Base-by-base conservation (phyloP, 2,797 vertebrate genomes). In the Malacoraja senta region DNA sequence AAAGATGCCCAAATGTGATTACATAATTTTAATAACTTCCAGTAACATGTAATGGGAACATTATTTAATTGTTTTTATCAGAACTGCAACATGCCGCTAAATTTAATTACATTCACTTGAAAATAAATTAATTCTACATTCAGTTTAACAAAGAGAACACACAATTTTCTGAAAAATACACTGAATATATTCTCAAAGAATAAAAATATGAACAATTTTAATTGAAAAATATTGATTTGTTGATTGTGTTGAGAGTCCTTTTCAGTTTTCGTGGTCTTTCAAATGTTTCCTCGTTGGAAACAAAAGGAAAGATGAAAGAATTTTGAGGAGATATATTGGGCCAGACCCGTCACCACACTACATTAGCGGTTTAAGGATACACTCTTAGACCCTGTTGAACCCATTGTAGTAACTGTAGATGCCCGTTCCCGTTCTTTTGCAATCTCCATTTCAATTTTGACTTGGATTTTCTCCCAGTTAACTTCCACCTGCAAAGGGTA, bases 391-490 rank as follows among this genome's bases (percentile, higher is more conserved):
- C 68, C 90, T 29, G 90, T 38, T 91, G 68, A 10, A 38, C 21
- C 1, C 24, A 91, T 19, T 68, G 4, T n/a, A 26, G 93, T 80
- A 74, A 94, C 95, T 0, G 38, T 72, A 44, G 96, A 96, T 65
- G 97, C 97, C 94, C 95, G 94, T 94, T 99, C 98, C 93, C 97
- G 96, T 94, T 99, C 99, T 95, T 97, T 98, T 13, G 97, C 95
- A 93, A 99, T 95, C 96, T 99, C 99, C 98, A 98, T 96, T 94
- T 99, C 98, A 74, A 99, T 98, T 96, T 99, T 99, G 44, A 97
- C 98, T 96, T 98, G 98, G 96, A 99, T 98, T 96, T 99, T 99
- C 93, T 98, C 97, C 99, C 98, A 99, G 94, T 99, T 97, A 95
- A 99, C 97, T 95, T 99, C 97, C 94, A 99, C 97, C 99, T 99